Conservation (phyloP, 2,113 vertebrate species). For the Odocoileus hemionus region DNA sequence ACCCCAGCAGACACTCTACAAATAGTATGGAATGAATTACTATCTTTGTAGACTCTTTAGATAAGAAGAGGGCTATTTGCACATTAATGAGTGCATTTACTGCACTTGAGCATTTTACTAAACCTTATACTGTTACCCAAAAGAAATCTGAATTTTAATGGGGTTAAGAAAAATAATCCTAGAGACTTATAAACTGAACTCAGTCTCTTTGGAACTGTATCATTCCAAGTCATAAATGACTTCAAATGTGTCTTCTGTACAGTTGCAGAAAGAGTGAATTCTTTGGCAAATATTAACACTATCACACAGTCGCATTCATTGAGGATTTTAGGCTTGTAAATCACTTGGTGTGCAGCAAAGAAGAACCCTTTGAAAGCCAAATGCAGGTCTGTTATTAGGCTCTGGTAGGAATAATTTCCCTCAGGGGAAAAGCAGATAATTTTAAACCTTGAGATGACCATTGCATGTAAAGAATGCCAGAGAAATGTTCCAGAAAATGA, state of each 20-base stretch:
- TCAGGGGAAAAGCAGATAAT: not conserved
- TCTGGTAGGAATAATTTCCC: not conserved
- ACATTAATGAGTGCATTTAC: not conserved
- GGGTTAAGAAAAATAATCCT: not conserved
- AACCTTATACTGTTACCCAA: not conserved
- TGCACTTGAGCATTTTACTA: not conserved
- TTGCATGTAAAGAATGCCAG: not conserved
- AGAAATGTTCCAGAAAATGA: not conserved
- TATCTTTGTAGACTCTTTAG: not conserved
- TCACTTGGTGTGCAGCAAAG: not conserved
- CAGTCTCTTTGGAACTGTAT: not conserved
- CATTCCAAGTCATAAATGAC: not conserved
- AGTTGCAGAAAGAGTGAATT: not conserved
- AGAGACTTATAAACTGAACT: not conserved
- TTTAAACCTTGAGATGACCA: not conserved
- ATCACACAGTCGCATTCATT: not conserved
- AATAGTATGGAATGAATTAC: not conserved
- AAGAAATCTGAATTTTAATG: not conserved
- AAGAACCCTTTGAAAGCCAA: not conserved
- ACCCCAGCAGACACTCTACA: not conserved
- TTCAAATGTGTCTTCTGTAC: not conserved
- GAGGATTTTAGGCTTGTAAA: not conserved
- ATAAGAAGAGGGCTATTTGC: not conserved
- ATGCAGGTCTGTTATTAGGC: not conserved
- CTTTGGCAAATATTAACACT: not conserved